Evolutionary conservation across 2,797 vertebrate species (phyloP), one percentile per base, ranked within the genome.

Genomic region (Botia kubotai): DNA sequence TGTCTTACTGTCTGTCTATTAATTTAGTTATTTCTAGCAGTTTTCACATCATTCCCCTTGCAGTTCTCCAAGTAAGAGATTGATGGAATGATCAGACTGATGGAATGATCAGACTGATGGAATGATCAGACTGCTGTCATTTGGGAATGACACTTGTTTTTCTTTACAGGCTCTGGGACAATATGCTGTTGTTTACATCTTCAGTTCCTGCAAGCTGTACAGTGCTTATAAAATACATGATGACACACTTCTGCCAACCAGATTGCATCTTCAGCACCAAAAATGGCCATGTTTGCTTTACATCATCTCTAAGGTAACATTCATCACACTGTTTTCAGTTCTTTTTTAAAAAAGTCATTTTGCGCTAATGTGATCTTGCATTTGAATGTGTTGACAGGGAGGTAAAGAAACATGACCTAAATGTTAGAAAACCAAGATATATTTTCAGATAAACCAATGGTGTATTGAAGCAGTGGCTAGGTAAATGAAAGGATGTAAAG

Each of bases 201-300:
- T n/a, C n/a, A n/a, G n/a, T n/a, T n/a, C n/a, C 16, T 17, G 11
- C 39, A n/a, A 52, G 21, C 16, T 75, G 7, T 36, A 50, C 50
- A 67, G 63, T 23, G 33, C 19, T 46, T 57, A 6, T 46, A 55
- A 66, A 66, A 55, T 53, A 19, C 29, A 66, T 39, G 1, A 2
- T 52, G 29, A 76, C 29, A 76, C 29, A 66, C 62, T 60, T 36
- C 13, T 17, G 71, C 14, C 19, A 76, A 23, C n/a, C 48, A 55
- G 17, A 65, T 52, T 63, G 11, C 16, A 26, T 33, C n/a, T 3
- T 63, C 48, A 12, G 50, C 4, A 6, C 29, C 14, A 39, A 8
- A 65, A 53, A 75, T 21, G 33, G 4, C 19, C 43, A 6, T 29
- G 23, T 29, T 23, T 62, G 21, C 62, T 36, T 65, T 3, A 17